phyloP scores from a whole-genome alignment of 2,888 invertebrate genomes.

The Eretmocerus hayati region DNA sequence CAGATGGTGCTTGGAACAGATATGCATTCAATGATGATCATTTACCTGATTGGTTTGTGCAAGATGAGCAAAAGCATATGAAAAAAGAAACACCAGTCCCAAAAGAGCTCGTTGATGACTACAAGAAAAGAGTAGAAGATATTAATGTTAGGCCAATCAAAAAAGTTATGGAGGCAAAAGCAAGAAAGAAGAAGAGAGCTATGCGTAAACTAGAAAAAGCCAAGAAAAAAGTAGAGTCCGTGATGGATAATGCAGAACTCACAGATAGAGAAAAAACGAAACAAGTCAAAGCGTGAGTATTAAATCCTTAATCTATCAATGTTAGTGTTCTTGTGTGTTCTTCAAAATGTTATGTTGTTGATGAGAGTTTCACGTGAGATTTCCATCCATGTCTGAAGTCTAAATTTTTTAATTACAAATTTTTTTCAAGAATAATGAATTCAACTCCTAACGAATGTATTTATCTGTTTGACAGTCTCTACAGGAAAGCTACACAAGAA shows the following conservation, averaged over 20 bases:
- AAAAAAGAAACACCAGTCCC: slow-evolving; percentile 76
- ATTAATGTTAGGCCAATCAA: slow-evolving; percentile 93
- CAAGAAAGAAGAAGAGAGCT: slow-evolving; percentile 90
- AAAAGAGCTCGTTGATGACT: slow-evolving; percentile 78
- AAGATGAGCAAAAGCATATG: slow-evolving; percentile 90
- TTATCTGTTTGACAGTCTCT: slow-evolving; percentile 57
- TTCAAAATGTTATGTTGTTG: no score
- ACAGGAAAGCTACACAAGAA: slow-evolving; percentile 79
- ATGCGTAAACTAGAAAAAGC: slow-evolving; percentile 82
- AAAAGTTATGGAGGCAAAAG: slow-evolving; percentile 96
- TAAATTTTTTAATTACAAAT: background rate
- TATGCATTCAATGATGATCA: slow-evolving; percentile 87
- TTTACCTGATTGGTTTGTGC: slow-evolving; percentile 92
- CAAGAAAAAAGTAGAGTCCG: slow-evolving; percentile 90
- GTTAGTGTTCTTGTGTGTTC: no score
- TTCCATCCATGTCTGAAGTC: no score
- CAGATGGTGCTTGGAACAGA: slow-evolving; percentile 88
- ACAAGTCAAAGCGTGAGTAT: slow-evolving; percentile 76
- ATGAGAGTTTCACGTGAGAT: no score
- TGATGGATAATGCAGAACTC: slow-evolving; percentile 84
- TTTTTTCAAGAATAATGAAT: background rate
- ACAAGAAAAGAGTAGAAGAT: slow-evolving; percentile 73
- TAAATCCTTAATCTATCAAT: no score
- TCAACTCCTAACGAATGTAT: background rate
- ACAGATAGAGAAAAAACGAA: slow-evolving; percentile 88